Evolutionary conservation across 2,888 invertebrate species (phyloP).

Genomic region (Sphaerophoria taeniata): DNA sequence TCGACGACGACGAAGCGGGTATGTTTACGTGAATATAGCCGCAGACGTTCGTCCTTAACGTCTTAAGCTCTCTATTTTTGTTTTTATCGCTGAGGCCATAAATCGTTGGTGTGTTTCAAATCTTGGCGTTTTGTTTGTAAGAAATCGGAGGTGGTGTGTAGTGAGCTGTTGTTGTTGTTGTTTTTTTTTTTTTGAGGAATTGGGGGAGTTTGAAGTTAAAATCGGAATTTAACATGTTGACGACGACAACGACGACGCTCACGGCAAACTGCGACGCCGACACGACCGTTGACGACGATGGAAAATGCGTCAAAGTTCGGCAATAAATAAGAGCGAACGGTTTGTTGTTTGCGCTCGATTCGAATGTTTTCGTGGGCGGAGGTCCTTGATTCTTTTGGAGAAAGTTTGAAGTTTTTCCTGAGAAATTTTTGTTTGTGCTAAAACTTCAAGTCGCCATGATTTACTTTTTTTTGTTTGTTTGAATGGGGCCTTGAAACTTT

Average conservation of each 20-base stretch:
- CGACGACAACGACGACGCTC: not conserved
- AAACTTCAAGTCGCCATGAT: constrained; percentile 51
- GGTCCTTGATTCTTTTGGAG: not conserved
- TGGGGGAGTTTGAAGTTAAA: constrained; percentile 67
- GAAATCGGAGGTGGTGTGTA: no score
- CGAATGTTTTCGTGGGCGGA: not conserved
- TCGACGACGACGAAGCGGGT: constrained; percentile 14
- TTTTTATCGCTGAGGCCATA: constrained; percentile 71
- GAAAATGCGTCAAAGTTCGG: constrained; percentile 72
- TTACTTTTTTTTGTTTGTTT: not conserved
- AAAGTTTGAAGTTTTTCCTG: not conserved
- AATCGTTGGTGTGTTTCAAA: constrained; percentile 61
- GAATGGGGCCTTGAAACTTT: not conserved
- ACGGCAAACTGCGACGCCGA: no score
- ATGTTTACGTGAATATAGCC: constrained; percentile 65
- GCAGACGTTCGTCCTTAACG: constrained; percentile 65
- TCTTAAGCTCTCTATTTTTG: constrained; percentile 67
- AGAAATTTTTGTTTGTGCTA: constrained; percentile 25
- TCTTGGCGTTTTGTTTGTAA: constrained; percentile 38
- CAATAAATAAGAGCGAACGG: constrained; percentile 66
- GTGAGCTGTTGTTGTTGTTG: no score
- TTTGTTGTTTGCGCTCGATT: not conserved
- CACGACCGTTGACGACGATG: constrained; percentile 54
- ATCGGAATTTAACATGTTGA: constrained; percentile 71
- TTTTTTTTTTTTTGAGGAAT: not conserved